Evolutionary conservation across 1,140 invertebrate genomes (phyloP), one percentile per base, ranked within the genome.

Genomic region (Magallana gigas): DNA sequence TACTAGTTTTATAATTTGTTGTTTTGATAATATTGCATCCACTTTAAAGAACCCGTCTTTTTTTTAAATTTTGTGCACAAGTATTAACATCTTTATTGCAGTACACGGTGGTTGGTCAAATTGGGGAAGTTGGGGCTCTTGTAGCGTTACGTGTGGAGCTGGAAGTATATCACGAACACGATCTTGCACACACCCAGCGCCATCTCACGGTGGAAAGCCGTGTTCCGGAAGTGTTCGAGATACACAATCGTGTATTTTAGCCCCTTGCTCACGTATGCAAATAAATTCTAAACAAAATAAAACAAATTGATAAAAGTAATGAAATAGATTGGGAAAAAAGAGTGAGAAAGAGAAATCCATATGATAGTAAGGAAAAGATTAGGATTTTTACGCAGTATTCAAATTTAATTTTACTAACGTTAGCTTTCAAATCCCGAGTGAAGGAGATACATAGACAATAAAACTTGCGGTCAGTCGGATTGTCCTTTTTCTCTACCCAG

Each of bases 41-140:
- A 4, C 5, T 48, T 2, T 48, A 48, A 48, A 48, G 3, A 48
- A 0, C 2, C 36, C 5, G 36, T 48, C 36, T 48, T 48, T 48
- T 48, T 48, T 23, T 23, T 1, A 23, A 23, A 23, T 23, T 23
- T 23, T 23, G 1, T 23, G 23, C 1, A 48, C 2, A 48, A 48
- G 36, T 48, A 48, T 48, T 4, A 2, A 48, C 18, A 18, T 80
- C 29, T 29, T 80, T 0, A 80, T 29, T 56, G 29, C 11, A 80
- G 76, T 80, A 6, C 9, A 94, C 88, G 94, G 94, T 1, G 92
- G 94, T 95, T 89, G 97, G 97, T 14, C 93, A 94, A n/a, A 90
- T 95, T 56, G 96, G 96, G 8, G 96, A 97, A 92, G 83, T 7
- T 94, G 94, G 94, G 87, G 88, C 16, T 56, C 84, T 1, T 94